phyloP scores from a whole-genome alignment of 2,888 invertebrate genomes.

The Ceramica pisi region DNA sequence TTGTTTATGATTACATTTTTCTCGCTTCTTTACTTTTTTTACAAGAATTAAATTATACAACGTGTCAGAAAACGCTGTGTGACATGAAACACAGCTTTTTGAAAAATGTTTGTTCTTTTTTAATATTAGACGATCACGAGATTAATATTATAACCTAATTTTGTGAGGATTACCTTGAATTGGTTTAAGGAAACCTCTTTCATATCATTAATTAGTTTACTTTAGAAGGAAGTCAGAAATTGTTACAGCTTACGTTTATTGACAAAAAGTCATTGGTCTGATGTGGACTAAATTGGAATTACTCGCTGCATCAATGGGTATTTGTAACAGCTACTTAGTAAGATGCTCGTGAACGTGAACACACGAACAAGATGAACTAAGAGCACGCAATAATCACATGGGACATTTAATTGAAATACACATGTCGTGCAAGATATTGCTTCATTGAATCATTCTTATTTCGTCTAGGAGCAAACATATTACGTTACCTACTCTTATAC shows the following conservation, averaged over 20 bases:
- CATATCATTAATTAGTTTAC: slow-evolving; percentile 26
- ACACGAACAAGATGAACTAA: slow-evolving; percentile 40
- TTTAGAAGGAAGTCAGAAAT: slow-evolving; percentile 11
- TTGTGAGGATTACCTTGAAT: slow-evolving; percentile 54
- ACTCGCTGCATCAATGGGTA: slow-evolving; percentile 41
- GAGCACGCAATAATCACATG: slow-evolving; percentile 62
- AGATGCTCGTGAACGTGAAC: slow-evolving; percentile 28
- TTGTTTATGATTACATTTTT: slow-evolving; percentile 72
- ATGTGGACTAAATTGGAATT: slow-evolving; percentile 36
- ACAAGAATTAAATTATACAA: slow-evolving; percentile 70
- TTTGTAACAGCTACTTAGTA: slow-evolving; percentile 32
- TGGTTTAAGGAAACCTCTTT: slow-evolving; percentile 36
- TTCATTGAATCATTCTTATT: slow-evolving; percentile 33
- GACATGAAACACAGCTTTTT: slow-evolving; percentile 69
- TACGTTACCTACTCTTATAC: slow-evolving; percentile 25
- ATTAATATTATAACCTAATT: slow-evolving; percentile 67
- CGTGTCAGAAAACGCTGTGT: slow-evolving; percentile 68
- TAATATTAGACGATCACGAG: slow-evolving; percentile 53
- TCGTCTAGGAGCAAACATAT: slow-evolving; percentile 13
- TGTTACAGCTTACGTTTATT: slow-evolving; percentile 4
- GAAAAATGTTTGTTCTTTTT: slow-evolving; percentile 57
- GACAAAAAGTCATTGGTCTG: slow-evolving; percentile 20
- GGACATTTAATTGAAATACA: slow-evolving; percentile 59
- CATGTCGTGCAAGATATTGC: slow-evolving; percentile 32
- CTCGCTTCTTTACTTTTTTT: slow-evolving; percentile 68